Evolutionary conservation across 2,888 invertebrate species (phyloP).

Genomic region (Andrena chrysosceles): DNA sequence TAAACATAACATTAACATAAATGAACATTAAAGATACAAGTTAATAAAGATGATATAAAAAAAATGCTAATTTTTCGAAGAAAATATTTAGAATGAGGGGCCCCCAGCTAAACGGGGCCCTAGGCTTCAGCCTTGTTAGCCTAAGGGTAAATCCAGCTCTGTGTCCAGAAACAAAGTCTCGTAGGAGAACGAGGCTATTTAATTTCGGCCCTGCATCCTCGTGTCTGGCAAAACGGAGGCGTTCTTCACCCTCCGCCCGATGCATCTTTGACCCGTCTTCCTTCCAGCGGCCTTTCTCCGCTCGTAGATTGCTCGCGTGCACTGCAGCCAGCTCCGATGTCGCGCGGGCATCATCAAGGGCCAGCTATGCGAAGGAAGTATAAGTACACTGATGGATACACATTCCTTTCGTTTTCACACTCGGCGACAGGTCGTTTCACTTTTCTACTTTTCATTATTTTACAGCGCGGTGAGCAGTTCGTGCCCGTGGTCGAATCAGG

Average conservation of each 20-base stretch:
- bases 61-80: no score
- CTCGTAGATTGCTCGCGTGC: conserved; percentile 11
- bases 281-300: conserved; percentile 40
- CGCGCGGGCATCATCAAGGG: not conserved
- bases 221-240: not conserved
- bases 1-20: no score
- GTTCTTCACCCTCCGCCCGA: conserved; percentile 1
- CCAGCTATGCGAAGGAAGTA: not conserved
- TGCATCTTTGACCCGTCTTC: conserved; percentile 72
- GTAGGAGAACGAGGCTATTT: no score
- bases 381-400: conserved; percentile 21
- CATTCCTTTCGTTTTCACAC: conserved; percentile 28
- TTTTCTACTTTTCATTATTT: conserved; percentile 13
- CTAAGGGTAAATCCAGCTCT: no score
- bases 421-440: conserved; percentile 18
- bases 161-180: no score
- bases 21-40: no score
- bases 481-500: not conserved
- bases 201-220: not conserved
- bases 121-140: no score
- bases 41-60: no score
- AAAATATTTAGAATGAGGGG: no score
- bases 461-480: not conserved
- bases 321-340: conserved; percentile 14
- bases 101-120: no score